Evolutionary conservation across 2,113 vertebrate species (phyloP).

Genomic region (Phasianus colchicus): DNA sequence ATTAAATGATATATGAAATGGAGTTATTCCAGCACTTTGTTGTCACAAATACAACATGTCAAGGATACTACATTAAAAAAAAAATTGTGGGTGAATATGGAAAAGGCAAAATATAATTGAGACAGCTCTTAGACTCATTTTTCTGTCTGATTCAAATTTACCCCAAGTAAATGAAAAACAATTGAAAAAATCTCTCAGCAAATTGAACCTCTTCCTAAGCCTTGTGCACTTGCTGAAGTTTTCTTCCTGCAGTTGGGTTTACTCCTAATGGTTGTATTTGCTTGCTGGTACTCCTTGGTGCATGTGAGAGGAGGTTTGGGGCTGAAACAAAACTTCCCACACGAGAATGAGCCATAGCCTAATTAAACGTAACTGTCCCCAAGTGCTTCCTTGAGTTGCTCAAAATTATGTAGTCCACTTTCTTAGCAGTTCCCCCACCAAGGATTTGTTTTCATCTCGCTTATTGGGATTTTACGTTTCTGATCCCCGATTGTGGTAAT

Average conservation of each 20-base stretch:
- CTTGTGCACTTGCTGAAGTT: not conserved
- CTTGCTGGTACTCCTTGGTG: not conserved
- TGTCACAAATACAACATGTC: conserved; percentile 45
- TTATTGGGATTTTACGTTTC: not conserved
- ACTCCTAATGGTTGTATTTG: not conserved
- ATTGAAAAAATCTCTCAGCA: not conserved
- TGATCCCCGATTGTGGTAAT: not conserved
- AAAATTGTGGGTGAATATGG: not conserved
- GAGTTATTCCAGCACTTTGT: conserved; percentile 3
- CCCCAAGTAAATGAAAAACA: conserved; percentile 20
- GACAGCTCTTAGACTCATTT: conserved; percentile 14
- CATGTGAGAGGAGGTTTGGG: not conserved
- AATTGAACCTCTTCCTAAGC: not conserved
- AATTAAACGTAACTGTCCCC: conserved; percentile 54
- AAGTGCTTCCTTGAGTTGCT: conserved; percentile 28
- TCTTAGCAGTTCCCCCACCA: not conserved
- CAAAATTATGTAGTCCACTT: conserved; percentile 40
- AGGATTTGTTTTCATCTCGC: not conserved
- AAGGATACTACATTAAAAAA: not conserved
- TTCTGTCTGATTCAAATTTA: conserved; percentile 44
- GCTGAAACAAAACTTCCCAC: not conserved
- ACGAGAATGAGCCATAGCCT: not conserved
- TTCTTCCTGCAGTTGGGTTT: not conserved
- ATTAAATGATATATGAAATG: conserved; percentile 73
- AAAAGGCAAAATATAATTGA: conserved; percentile 15